Base-by-base conservation (phyloP, 2,888 invertebrate genomes). In the Crossocerus cetratus region DNA sequence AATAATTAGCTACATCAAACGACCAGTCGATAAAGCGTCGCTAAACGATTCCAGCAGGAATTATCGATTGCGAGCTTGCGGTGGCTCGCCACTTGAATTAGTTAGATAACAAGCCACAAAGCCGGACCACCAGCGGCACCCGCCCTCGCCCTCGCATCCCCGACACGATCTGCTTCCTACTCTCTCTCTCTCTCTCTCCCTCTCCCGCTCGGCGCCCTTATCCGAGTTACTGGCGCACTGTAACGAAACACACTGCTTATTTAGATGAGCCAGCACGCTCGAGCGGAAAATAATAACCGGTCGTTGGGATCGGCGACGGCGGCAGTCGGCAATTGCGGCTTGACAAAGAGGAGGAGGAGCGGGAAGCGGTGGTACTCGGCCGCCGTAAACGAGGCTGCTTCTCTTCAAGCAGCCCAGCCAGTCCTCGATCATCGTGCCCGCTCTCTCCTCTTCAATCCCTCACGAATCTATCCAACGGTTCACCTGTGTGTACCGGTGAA, bases 81-180 rank as follows among this genome's bases (percentile, higher is more conserved):
- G 69, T 55, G 56, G 73, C 72, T 74, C 65, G 71, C 63, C 67
- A 68, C 75, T 80, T 75, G 77, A 80, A 80, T 80, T 75, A 80
- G 77, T 80, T 66, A 73, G 63, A 60, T 72, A 73, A 80, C 77
- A 69, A 77, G 73, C 77, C 75, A 69, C 77, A 78, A 78, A 81
- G 74, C 72, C 68, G 64, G 56, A 45, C 54, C 60, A 49, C 18
- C 23, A 2, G 14, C 60, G 49, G 49, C 49, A 16, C 2, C 13
- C 16, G 49, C 49, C n/a, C 14, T 4, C 49, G 49, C 49, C 11
- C 11, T 4, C 49, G 13, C 13, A 49, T 11, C 3, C 49, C 49
- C 49, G 49, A 49, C 8, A 32, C 8, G 2, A 32, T 8, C 23
- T 1, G 8, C 32, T 32, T 1, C 32, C 32, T 32, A 32, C 23